A percentile compares a stretch with the other conserved stretches of the same genome.
phyloP scores from a whole-genome alignment of 2,113 vertebrate species.

The Phyllopteryx taeniolatus region DNA sequence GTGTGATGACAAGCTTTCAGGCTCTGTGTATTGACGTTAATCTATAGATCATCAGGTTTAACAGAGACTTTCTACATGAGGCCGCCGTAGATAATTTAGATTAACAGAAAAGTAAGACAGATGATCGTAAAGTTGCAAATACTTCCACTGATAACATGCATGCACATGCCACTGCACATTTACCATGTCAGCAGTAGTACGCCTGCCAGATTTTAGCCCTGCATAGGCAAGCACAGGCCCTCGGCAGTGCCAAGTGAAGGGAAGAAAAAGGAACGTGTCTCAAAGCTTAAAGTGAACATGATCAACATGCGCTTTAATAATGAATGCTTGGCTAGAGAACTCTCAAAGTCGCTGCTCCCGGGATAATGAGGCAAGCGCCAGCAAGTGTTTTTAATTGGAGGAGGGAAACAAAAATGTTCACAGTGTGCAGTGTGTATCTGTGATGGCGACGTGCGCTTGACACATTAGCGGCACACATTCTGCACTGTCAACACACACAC shows the following conservation, averaged over 20 bases:
- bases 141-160: background rate
- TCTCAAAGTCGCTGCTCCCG: conserved; percentile 61
- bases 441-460: conserved; percentile 52
- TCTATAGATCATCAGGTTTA: conserved; percentile 52
- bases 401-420: conserved; percentile 28
- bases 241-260: conserved; percentile 32
- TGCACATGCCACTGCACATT: background rate
- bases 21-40: conserved; percentile 24
- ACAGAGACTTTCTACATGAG: conserved; percentile 31
- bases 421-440: conserved; percentile 53
- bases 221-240: conserved; percentile 37
- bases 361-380: conserved; percentile 65
- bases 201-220: conserved; percentile 39
- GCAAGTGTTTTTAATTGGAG: conserved; percentile 53
- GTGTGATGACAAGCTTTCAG: conserved; percentile 25
- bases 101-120: conserved; percentile 14
- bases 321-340: conserved; percentile 68
- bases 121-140: conserved; percentile 14
- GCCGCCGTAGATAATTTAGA: conserved; percentile 33
- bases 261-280: conserved; percentile 48
- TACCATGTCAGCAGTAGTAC: conserved; percentile 7
- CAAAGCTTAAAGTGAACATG: conserved; percentile 54
- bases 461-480: conserved; percentile 51
- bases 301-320: conserved; percentile 72
- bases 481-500: conserved; percentile 27